Conservation (phyloP, 2,888 invertebrate genomes). For the Eristalis arbustorum region DNA sequence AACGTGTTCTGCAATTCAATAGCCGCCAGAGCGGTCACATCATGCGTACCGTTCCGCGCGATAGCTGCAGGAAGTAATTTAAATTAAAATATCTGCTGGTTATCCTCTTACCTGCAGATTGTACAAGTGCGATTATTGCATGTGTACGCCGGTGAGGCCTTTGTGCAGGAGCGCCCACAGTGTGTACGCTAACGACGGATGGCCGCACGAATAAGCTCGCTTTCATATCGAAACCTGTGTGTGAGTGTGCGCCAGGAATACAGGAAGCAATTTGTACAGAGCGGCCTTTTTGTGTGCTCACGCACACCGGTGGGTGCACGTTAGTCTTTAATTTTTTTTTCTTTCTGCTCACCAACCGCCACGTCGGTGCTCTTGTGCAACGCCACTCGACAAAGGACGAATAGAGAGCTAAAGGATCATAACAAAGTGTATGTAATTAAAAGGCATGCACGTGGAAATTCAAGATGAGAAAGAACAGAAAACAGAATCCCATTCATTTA, state of each 20-base stretch:
- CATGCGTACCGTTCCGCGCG: slow-evolving; percentile 1
- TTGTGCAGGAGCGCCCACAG: background rate
- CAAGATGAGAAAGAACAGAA: background rate
- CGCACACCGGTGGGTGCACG: background rate
- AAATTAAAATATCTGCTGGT: slow-evolving; percentile 26
- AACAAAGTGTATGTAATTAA: slow-evolving; percentile 26
- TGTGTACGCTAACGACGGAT: background rate
- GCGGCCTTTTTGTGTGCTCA: background rate
- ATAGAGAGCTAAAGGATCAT: slow-evolving; percentile 1
- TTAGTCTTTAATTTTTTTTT: background rate
- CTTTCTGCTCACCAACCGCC: background rate
- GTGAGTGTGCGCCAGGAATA: background rate
- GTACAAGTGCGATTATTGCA: background rate
- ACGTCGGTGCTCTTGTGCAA: background rate
- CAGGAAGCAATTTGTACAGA: slow-evolving; percentile 3
- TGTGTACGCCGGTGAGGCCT: background rate
- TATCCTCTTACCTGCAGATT: slow-evolving; percentile 12
- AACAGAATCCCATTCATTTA: background rate
- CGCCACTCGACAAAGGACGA: slow-evolving; percentile 2
- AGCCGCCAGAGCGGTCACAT: background rate
- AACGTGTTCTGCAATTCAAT: background rate
- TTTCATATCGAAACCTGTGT: background rate
- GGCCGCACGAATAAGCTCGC: background rate
- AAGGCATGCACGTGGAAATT: slow-evolving; percentile 14
- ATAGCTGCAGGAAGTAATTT: slow-evolving; percentile 24